phyloP scores from a whole-genome alignment of 2,888 invertebrate species.

The Eustalomyia histrio region DNA sequence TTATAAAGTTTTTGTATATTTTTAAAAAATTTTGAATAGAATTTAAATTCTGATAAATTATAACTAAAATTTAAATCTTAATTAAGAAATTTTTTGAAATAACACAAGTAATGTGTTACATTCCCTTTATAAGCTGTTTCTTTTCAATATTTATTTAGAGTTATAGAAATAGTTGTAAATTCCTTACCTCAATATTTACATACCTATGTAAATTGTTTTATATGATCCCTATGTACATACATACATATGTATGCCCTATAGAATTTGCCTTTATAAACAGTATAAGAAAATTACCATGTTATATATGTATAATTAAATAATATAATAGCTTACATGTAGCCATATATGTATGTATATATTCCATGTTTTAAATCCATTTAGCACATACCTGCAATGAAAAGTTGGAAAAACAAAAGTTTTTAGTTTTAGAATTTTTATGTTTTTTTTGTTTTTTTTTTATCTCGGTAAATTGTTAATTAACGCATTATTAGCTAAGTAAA shows the following conservation, averaged over 20 bases:
- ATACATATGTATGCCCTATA: too few relatives aligned
- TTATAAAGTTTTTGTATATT: too few relatives aligned
- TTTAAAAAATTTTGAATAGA: too few relatives aligned
- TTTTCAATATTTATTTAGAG: slow-evolving; percentile 53
- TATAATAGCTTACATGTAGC: not conserved
- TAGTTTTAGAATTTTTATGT: slow-evolving; percentile 26
- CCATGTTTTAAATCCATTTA: slow-evolving; percentile 62
- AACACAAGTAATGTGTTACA: not conserved
- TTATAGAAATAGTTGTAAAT: slow-evolving; percentile 45
- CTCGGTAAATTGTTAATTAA: slow-evolving; percentile 63
- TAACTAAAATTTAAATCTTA: slow-evolving; percentile 37
- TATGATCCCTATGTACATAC: slow-evolving; percentile 21
- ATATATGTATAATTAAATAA: not conserved
- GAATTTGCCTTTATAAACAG: too few relatives aligned
- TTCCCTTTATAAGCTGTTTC: slow-evolving; percentile 35
- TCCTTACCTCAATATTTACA: slow-evolving; percentile 59
- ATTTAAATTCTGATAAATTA: too few relatives aligned
- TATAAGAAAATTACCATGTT: too few relatives aligned
- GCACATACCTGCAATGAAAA: slow-evolving; percentile 63
- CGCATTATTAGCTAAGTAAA: slow-evolving; percentile 62
- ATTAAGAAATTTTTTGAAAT: slow-evolving; percentile 37
- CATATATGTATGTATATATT: slow-evolving; percentile 21
- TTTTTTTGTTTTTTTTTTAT: too few relatives aligned
- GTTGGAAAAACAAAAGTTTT: slow-evolving; percentile 45
- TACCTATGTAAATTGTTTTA: slow-evolving; percentile 28